Conservation (phyloP, 2,888 invertebrate species). For the Cerastoderma edule region DNA sequence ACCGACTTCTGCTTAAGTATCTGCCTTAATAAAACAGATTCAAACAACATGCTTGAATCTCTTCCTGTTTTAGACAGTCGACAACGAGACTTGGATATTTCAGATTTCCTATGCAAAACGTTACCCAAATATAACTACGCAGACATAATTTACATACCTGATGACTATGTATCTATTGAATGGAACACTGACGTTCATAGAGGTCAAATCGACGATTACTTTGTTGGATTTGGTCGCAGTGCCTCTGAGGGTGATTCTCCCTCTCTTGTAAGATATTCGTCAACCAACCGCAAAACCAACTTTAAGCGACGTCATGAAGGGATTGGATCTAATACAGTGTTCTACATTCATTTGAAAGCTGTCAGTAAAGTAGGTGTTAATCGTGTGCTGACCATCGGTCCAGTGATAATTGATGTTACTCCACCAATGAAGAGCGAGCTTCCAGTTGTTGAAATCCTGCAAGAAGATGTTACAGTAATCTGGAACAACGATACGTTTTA, state of each 20-base stretch:
- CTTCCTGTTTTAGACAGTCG: neutral
- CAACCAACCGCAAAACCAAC: conserved; percentile 22
- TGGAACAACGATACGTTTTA: conserved; percentile 53
- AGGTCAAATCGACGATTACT: conserved; percentile 58
- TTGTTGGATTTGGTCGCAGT: conserved; percentile 58
- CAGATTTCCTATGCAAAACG: conserved; percentile 35
- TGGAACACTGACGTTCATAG: conserved; percentile 51
- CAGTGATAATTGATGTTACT: conserved; percentile 63
- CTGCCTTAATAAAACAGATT: neutral
- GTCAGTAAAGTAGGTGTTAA: conserved; percentile 56
- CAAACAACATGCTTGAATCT: neutral
- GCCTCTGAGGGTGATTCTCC: conserved; percentile 33
- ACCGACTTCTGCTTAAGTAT: neutral
- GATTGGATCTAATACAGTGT: conserved; percentile 38
- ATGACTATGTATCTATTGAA: conserved; percentile 49
- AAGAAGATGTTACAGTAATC: conserved; percentile 28
- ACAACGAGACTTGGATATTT: conserved; percentile 29
- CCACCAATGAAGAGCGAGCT: conserved; percentile 42
- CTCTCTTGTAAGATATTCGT: conserved; percentile 33
- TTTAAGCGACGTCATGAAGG: conserved; percentile 47
- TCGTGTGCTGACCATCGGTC: conserved; percentile 44
- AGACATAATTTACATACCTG: conserved; percentile 47
- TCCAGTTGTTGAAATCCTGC: conserved; percentile 25
- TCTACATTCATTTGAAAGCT: conserved; percentile 57
- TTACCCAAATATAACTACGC: conserved; percentile 31